Conservation (phyloP, 2,797 vertebrate genomes). For the Hybognathus amarus region DNA sequence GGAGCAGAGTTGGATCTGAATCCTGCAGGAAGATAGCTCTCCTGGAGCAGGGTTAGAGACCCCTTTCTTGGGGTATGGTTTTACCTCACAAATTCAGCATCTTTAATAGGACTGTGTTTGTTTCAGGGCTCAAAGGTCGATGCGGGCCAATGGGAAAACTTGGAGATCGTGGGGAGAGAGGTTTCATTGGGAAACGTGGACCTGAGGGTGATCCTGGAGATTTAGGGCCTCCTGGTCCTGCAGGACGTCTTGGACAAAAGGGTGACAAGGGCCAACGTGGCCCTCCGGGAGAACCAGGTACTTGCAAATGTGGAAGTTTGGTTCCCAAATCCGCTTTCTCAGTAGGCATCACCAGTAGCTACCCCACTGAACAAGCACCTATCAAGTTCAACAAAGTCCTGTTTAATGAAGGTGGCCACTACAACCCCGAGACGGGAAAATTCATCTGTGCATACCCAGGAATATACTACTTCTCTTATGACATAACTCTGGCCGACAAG, state of each 20-base stretch:
- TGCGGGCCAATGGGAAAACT: constrained; percentile 86
- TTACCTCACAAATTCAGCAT: background rate
- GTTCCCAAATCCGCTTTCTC: constrained; percentile 95
- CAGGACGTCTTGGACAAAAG: constrained; percentile 81
- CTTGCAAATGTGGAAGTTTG: constrained; percentile 91
- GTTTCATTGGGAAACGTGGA: constrained; percentile 89
- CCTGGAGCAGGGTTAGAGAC: background rate
- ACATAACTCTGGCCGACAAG: constrained; percentile 96
- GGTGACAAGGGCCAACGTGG: constrained; percentile 89
- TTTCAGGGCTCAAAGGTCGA: constrained; percentile 90
- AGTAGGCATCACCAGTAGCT: constrained; percentile 95
- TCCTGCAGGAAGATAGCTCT: background rate
- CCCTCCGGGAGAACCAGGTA: constrained; percentile 81
- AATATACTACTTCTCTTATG: constrained; percentile 96
- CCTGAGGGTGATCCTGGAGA: constrained; percentile 82
- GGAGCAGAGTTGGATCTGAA: background rate
- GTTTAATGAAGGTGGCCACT: constrained; percentile 92
- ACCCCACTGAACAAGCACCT: constrained; percentile 88
- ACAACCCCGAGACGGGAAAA: constrained; percentile 91
- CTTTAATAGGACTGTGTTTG: constrained; percentile 34
- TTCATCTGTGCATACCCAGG: constrained; percentile 95
- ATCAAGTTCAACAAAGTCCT: constrained; percentile 97
- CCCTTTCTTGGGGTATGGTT: background rate
- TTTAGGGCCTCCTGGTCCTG: constrained; percentile 79
- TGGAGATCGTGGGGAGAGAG: constrained; percentile 89